A percentile compares a stretch with the other conserved stretches of the same genome.
Conservation (phyloP, 1,140 invertebrate genomes). For the Hycleus phaleratus region DNA sequence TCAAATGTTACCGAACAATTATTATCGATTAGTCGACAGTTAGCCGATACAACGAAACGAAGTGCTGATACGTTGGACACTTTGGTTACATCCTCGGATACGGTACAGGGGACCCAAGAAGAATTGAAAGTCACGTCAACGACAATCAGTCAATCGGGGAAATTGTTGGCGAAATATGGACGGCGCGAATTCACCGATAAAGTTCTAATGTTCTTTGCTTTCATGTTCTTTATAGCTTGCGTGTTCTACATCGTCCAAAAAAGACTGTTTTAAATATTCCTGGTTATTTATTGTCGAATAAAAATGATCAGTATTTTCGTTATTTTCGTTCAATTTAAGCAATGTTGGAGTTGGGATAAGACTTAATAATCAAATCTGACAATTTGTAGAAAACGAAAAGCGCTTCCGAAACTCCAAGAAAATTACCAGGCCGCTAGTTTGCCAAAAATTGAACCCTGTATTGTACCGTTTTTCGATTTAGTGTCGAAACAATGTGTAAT, state of each 20-base stretch:
- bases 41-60: conserved; percentile 78
- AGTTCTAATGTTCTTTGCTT: conserved; percentile 80
- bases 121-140: conserved; percentile 80
- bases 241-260: conserved; percentile 89
- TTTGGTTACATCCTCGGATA: conserved; percentile 62
- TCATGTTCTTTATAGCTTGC: conserved; percentile 86
- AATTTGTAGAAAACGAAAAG: too few species aligned
- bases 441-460: too few species aligned
- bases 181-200: conserved; percentile 91
- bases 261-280: conserved; percentile 61
- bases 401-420: too few species aligned
- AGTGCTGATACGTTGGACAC: conserved; percentile 78
- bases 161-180: conserved; percentile 89
- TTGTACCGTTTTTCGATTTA: too few species aligned
- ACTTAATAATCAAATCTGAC: too few species aligned
- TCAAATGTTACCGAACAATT: conserved; percentile 75
- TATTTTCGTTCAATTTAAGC: too few species aligned
- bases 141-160: conserved; percentile 79
- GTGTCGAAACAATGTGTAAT: too few species aligned
- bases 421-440: too few species aligned
- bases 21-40: conserved; percentile 67
- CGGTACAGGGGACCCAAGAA: conserved; percentile 63
- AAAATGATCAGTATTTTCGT: background rate
- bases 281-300: background rate
- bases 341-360: too few species aligned